phyloP scores from a whole-genome alignment of 2,113 vertebrate species.

The Ornithorhynchus anatinus region DNA sequence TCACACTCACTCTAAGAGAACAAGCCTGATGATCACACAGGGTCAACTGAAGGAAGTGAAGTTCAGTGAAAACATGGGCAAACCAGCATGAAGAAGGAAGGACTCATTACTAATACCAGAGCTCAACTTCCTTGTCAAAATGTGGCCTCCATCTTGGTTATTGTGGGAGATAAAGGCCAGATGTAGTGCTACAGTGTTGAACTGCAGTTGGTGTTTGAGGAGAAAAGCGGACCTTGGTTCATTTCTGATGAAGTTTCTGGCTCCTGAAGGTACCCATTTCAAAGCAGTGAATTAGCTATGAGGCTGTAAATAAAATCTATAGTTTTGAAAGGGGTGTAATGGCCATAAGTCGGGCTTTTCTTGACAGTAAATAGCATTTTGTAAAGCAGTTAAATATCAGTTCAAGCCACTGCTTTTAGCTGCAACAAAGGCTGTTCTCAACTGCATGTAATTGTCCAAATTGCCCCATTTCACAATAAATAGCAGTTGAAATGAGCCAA shows the following conservation, averaged over 20 bases:
- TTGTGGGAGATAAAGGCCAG: too few species aligned
- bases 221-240: background rate
- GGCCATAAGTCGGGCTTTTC: slow-evolving; percentile 16
- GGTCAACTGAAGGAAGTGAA: too few species aligned
- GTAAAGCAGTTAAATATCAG: slow-evolving; percentile 52
- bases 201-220: too few species aligned
- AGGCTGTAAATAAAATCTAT: slow-evolving; percentile 36
- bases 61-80: too few species aligned
- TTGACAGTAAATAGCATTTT: slow-evolving; percentile 57
- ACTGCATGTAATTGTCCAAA: slow-evolving; percentile 51
- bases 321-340: slow-evolving; percentile 26
- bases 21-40: too few species aligned
- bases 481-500: slow-evolving; percentile 41
- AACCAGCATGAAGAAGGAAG: too few species aligned
- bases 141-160: too few species aligned
- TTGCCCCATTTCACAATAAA: slow-evolving; percentile 28
- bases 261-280: background rate
- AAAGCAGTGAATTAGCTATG: slow-evolving; percentile 34
- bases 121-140: too few species aligned
- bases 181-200: too few species aligned
- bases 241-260: slow-evolving; percentile 1
- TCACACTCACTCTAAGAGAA: too few species aligned
- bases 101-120: too few species aligned
- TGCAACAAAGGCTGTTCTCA: slow-evolving; percentile 63
- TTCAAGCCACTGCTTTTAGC: slow-evolving; percentile 52